Evolutionary conservation across 2,113 vertebrate species (phyloP).

Genomic region (Heteronetta atricapilla): DNA sequence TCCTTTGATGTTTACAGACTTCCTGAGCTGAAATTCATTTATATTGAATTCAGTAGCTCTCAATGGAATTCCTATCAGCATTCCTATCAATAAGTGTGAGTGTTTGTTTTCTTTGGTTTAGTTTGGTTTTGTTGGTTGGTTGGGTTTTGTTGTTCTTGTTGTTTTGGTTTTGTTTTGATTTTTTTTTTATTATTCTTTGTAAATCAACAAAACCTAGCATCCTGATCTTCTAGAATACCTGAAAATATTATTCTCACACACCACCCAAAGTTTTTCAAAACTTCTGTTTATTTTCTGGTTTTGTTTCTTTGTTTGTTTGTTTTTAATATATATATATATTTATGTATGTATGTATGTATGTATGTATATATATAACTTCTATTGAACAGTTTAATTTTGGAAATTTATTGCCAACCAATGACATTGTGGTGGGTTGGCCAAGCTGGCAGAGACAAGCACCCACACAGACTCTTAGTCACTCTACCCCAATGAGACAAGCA

Average conservation of each 20-base stretch:
- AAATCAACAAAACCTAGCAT: neutral
- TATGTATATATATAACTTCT: neutral
- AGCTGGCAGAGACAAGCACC: neutral
- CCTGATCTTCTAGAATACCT: neutral
- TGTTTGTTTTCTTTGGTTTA: neutral
- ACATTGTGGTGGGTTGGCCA: neutral
- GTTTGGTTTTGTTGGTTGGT: too few species aligned
- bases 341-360: neutral
- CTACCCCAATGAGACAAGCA: neutral
- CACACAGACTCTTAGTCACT: neutral
- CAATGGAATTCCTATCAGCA: neutral
- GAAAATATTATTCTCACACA: neutral
- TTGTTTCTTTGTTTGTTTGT: neutral
- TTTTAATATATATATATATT: too few species aligned
- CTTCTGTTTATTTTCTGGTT: neutral
- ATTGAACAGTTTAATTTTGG: neutral
- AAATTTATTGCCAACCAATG: neutral
- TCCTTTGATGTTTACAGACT: neutral
- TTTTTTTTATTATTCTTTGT: neutral
- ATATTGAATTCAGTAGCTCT: neutral
- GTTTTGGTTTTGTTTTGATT: neutral
- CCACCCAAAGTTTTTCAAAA: neutral
- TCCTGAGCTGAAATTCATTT: neutral
- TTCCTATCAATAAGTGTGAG: neutral
- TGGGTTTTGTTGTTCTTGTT: too few species aligned